Base-by-base conservation (phyloP, 2,797 vertebrate species). In the Urophycis tenuis region DNA sequence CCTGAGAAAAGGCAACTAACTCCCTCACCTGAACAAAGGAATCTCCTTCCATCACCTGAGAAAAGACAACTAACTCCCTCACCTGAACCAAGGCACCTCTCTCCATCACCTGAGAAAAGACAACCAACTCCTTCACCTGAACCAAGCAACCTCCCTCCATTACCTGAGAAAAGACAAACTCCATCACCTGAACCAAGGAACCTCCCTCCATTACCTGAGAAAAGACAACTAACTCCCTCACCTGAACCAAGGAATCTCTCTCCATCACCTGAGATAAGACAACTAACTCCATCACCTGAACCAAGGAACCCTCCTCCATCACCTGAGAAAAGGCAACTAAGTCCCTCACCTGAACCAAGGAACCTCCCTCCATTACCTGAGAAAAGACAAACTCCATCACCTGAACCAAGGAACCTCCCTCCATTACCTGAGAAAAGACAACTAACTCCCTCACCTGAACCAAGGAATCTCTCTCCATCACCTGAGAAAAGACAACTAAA, bases 21-120 rank as follows among this genome's bases (percentile, higher is more conserved):
- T 72, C 88, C 87, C 81, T 92, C 89, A 75, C 89, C 89, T 81
- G 87, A 83, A 75, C 70, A 84, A 29, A 74, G 73, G 15, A 83
- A 79, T 34, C 49, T 49, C 80, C 74, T 83, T 75, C 83, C 77
- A 31, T 79, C 78, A 15, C 78, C 85, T 72, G 83, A 87, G 34
- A 73, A 79, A 53, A 74, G 85, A 8, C 75, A 81, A 49, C 79
- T 81, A 75, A 71, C 3, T 72, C 77, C 53, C 35, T 86, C 78
- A 49, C 82, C 85, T 74, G 81, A 81, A 75, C 34, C 35, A 69
- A 80, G 80, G 32, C 85, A 75, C 60, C 60, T 53, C 64, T 78
- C 81, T 29, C 80, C 76, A 31, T 81, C 85, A 41, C 77, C 74
- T 39, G 76, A 78, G n/a, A 49, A 67, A n/a, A 35, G 86, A 72